phyloP scores from a whole-genome alignment of 2,888 invertebrate genomes.

The Synanthedon myopaeformis region DNA sequence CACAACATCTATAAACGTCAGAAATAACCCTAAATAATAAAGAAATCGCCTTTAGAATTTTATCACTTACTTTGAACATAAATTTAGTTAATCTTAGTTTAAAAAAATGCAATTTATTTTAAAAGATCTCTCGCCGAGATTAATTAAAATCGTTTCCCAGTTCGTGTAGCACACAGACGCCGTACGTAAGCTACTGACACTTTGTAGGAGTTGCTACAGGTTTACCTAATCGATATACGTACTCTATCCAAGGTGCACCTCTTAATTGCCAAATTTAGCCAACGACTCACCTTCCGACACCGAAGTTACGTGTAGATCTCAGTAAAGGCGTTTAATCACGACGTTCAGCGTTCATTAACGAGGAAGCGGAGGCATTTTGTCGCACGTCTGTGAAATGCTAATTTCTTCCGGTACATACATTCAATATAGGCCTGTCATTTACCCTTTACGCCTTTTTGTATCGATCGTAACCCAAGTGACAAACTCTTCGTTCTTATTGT shows the following conservation, averaged over 20 bases:
- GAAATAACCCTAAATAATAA: no score
- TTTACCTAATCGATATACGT: constrained; percentile 37
- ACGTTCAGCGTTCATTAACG: constrained; percentile 59
- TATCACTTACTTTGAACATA: no score
- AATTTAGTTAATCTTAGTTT: no score
- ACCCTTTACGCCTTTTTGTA: constrained; percentile 44
- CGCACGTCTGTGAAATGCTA: constrained; percentile 63
- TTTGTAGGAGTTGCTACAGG: constrained; percentile 1
- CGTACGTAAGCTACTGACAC: background rate
- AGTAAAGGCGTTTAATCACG: constrained; percentile 52
- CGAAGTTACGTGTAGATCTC: constrained; percentile 6
- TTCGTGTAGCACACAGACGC: no score
- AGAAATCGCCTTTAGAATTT: no score
- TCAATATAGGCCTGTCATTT: constrained; percentile 52
- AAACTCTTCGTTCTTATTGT: no score
- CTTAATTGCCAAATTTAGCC: constrained; percentile 48
- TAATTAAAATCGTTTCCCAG: no score
- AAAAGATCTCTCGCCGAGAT: no score
- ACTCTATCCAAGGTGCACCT: constrained; percentile 23
- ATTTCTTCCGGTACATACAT: constrained; percentile 45
- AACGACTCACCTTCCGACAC: constrained; percentile 19
- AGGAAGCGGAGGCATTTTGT: constrained; percentile 41
- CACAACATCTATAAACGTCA: no score
- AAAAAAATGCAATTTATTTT: no score
- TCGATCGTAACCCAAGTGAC: no score